Evolutionary conservation across 2,888 invertebrate genomes (phyloP).

Genomic region (Synanthedon formicaeformis): DNA sequence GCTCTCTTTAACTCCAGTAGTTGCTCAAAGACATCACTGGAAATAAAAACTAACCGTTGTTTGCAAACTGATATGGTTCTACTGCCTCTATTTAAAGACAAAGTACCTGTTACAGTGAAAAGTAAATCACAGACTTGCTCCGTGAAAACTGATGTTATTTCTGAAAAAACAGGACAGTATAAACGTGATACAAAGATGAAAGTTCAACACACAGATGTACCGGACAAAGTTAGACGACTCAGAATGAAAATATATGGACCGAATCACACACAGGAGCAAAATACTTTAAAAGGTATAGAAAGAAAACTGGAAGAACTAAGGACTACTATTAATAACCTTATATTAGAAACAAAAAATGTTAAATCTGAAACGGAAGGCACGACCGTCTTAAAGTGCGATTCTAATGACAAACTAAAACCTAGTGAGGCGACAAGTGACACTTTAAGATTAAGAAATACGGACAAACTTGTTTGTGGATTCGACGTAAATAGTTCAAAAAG

Average conservation of each 20-base stretch:
- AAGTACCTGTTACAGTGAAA: too few relatives aligned
- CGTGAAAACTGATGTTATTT: neutral
- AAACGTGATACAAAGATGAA: conserved; percentile 6
- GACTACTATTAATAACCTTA: conserved; percentile 30
- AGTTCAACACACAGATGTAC: conserved; percentile 12
- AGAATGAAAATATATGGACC: conserved; percentile 14
- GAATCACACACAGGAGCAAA: conserved; percentile 11
- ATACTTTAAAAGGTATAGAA: conserved; percentile 29
- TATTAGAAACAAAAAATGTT: conserved; percentile 25
- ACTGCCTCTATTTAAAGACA: too few relatives aligned
- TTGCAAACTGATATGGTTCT: too few relatives aligned
- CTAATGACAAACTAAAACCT: too few relatives aligned
- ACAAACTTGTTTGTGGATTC: conserved; percentile 13
- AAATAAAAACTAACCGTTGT: too few relatives aligned
- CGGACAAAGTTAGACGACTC: conserved; percentile 15
- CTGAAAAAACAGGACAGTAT: neutral
- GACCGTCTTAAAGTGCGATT: too few relatives aligned
- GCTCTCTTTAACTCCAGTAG: too few relatives aligned
- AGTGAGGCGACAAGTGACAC: conserved; percentile 14
- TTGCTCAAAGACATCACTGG: conserved; percentile 1
- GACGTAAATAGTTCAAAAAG: conserved; percentile 12
- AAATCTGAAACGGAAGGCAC: conserved; percentile 4
- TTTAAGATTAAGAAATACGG: conserved; percentile 8
- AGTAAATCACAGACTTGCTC: neutral
- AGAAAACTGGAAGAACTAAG: conserved; percentile 35